Base-by-base conservation (phyloP, 2,888 invertebrate genomes). In the Nephrocerus scutellatus region DNA sequence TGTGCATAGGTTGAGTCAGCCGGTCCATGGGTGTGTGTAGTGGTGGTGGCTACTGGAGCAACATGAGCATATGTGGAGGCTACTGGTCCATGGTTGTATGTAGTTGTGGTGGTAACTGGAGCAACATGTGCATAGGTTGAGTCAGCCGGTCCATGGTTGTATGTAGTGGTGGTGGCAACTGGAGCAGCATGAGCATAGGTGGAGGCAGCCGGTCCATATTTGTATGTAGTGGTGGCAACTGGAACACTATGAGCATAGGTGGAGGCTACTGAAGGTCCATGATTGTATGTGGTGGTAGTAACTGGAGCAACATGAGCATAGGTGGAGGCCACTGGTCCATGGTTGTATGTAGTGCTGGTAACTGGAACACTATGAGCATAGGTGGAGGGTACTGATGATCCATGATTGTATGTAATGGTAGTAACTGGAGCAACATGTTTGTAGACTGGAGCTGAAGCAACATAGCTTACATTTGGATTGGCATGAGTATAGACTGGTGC, bases 151-250 rank as follows among this genome's bases (percentile, higher is more conserved):
- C 9, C 7, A 29, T 18, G 13, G 29, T 29, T 22, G 7, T 10
- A 22, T 22, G 22, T 9, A 8, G 22, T 22, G 30, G n/a, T 30
- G 23, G 4, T 13, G 19, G 26, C 39, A 5, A 33, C 51, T 38
- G 62, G 59, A 19, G 59, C 52, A 10, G 55, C 54, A 47, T 66
- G 62, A 16, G 55, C 53, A 26, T 50, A 57, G 22, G 47, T 39
- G 13, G 53, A 41, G 13, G 53, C 44, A 13, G 55, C 46, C 41
- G 54, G 47, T 41, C 52, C 55, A 37, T 51, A 41, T 36, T 55
- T 36, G 43, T 46, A n/a, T n/a, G n/a, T n/a, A n/a, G n/a, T n/a
- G n/a, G n/a, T n/a, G n/a, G n/a, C n/a, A n/a, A n/a, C 36, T 8
- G 41, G 24, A n/a, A 30, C 36, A 1, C 31, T 24, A 14, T 38